Evolutionary conservation across 2,888 invertebrate species (phyloP), one percentile per base, ranked within the genome.

Genomic region (Hypselothyrea guttata): DNA sequence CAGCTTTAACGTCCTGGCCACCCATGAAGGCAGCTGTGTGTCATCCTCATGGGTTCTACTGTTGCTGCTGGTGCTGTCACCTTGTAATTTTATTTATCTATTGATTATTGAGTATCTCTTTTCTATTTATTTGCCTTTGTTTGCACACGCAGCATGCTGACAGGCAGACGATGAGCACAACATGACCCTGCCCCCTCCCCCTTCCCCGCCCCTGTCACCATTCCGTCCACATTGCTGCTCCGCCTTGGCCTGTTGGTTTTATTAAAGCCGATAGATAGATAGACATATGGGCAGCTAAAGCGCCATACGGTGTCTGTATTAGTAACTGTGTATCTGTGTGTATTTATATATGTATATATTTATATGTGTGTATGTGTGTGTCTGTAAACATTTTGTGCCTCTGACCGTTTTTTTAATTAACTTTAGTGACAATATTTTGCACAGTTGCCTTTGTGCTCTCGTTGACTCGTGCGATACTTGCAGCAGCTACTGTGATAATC

Each of bases 81-180:
- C 70, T 84, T 86, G 73, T 85, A 76, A 75, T 78, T 78, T 78
- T 87, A 79, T 87, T 87, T 85, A 84, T 84, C 79, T 88, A 87
- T 88, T 87, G 87, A 87, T 88, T 88, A 86, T 85, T 87, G 86
- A 85, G 84, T 86, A 84, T 84, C 79, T 78, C 75, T 75, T 75
- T 79, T 78, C 71, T 79, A 71, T 73, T 75, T 82, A 74, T 69
- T 71, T 75, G 68, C 71, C 76, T 82, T 82, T 81, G 87, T 84
- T 81, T 75, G 66, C 71, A 67, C 86, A 86, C 85, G 84, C 84
- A 70, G 83, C 74, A 60, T 49, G 57, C 55, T 79, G 85, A 55
- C 75, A 66, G 71, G 64, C 78, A 51, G 71, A 40, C 60, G 58
- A 42, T 47, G 57, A 49, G 13, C 33, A 5, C 11, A 12, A 1